These are phyloP conservation scores for Drosophila suboccidentalis DNA, from an alignment of 2,888 invertebrate species.

Conservation along the genomic window DNA sequence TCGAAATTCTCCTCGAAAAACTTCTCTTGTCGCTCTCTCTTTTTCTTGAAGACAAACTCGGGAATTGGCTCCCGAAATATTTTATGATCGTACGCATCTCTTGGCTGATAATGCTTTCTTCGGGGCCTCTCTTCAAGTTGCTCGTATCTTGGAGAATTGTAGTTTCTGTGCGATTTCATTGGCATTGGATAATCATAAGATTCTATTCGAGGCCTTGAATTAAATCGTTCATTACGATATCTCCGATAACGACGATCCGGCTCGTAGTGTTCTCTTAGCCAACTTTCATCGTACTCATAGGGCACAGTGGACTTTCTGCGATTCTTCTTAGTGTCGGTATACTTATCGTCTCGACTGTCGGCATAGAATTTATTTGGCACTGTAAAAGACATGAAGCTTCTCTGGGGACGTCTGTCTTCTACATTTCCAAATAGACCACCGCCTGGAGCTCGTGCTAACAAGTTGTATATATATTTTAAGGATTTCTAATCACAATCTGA, in stretches of 20 bases:
- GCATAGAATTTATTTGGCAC: conserved; percentile 52
- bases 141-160: neutral
- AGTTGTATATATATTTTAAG: neutral
- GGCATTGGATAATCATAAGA: conserved; percentile 6
- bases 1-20: neutral
- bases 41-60: neutral
- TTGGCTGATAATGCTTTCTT: neutral
- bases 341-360: conserved; percentile 9
- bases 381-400: conserved; percentile 23
- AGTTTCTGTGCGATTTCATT: conserved; percentile 1
- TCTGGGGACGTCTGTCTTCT: conserved; percentile 5
- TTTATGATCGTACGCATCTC: neutral
- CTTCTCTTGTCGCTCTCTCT: neutral
- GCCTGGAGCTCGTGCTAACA: conserved; percentile 48
- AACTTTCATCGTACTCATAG: neutral
- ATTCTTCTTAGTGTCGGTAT: neutral
- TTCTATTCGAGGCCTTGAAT: neutral
- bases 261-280: neutral
- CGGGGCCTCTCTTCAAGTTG: neutral
- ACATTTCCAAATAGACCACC: conserved; percentile 41
- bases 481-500: neutral
- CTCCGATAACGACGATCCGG: conserved; percentile 1
- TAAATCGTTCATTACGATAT: neutral
- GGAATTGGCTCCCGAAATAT: neutral
- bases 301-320: neutral